A percentile compares a stretch with the other conserved stretches of the same genome.
These are phyloP conservation scores for Stenurella melanura DNA, from an alignment of 2,888 invertebrate genomes.

Conservation along the genomic window DNA sequence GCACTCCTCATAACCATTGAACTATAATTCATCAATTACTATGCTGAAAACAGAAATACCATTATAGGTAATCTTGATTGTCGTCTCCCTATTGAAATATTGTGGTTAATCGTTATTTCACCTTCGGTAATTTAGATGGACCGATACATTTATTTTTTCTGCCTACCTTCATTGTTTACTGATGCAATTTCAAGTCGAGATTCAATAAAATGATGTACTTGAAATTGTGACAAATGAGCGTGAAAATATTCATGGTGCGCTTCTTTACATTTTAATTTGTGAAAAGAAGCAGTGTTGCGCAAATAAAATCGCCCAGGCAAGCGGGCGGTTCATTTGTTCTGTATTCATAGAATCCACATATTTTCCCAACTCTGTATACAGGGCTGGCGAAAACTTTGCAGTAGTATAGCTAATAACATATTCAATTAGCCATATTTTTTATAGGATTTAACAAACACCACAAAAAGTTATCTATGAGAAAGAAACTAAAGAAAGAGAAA, in stretches of 20 bases:
- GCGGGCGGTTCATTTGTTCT: neutral
- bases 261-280: slow-evolving; percentile 5
- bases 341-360: no score
- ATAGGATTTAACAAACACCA: no score
- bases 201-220: slow-evolving; percentile 21
- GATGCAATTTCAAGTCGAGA: slow-evolving; percentile 15
- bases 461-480: no score
- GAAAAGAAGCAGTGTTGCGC: neutral
- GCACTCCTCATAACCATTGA: neutral
- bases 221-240: slow-evolving; percentile 24
- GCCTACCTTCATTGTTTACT: slow-evolving; percentile 14
- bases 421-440: no score
- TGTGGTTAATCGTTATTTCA: slow-evolving; percentile 16
- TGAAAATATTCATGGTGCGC: neutral
- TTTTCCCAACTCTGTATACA: no score
- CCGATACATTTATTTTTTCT: slow-evolving; percentile 15
- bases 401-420: no score
- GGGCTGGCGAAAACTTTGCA: no score
- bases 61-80: neutral
- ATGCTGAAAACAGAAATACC: neutral
- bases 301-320: neutral
- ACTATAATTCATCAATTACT: neutral
- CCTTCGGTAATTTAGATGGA: slow-evolving; percentile 19
- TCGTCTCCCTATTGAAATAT: slow-evolving; percentile 3
- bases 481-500: no score